A percentile compares a stretch with the other conserved stretches of the same genome.
These are phyloP conservation scores for Aphis gossypii DNA, from an alignment of 1,140 invertebrate genomes.

Conservation along the genomic window DNA sequence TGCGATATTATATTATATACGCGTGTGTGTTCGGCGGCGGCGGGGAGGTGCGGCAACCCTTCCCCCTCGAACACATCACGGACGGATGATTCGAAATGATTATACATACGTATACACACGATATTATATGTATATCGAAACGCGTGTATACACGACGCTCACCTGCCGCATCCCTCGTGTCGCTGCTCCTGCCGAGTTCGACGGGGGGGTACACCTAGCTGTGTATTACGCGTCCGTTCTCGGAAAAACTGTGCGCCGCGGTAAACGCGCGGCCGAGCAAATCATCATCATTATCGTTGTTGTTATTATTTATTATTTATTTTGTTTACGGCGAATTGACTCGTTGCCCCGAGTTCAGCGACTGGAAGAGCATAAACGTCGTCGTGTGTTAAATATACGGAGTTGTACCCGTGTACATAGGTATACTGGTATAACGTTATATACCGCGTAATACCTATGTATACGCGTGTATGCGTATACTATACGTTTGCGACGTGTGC, in stretches of 20 bases:
- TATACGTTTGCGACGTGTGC: no score
- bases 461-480: background rate
- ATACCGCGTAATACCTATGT: background rate
- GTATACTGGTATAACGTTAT: background rate
- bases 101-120: background rate
- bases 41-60: no score
- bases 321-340: conserved; percentile 29
- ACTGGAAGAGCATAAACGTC: background rate
- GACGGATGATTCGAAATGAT: background rate
- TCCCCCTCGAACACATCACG: background rate
- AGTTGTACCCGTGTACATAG: no score
- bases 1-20: no score
- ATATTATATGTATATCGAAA: no score
- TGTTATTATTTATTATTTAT: background rate
- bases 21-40: no score
- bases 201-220: no score
- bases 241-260: background rate
- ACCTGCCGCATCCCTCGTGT: no score
- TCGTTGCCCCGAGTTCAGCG: background rate
- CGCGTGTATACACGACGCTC: no score
- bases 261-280: background rate
- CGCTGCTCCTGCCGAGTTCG: no score
- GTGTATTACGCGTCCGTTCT: no score
- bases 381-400: no score
- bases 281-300: background rate